A percentile compares a stretch with the other conserved stretches of the same genome.
phyloP scores from a whole-genome alignment of 2,113 vertebrate species.

The Caloenas nicobarica region DNA sequence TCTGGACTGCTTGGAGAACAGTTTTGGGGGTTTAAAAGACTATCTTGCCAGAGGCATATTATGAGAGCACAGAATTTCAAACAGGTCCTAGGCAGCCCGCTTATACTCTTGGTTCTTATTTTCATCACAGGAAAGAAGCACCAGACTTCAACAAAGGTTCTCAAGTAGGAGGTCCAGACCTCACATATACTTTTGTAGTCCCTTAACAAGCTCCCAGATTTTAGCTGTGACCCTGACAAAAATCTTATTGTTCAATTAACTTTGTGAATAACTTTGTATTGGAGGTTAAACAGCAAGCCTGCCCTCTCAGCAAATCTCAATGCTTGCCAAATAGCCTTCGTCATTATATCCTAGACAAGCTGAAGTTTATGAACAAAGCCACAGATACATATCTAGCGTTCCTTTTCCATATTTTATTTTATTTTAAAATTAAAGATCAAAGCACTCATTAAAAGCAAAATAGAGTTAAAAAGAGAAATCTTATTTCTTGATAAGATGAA shows the following conservation, averaged over 20 bases:
- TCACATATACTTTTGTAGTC: background rate
- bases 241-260: conserved; percentile 2
- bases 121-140: background rate
- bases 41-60: background rate
- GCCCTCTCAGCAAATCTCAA: background rate
- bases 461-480: conserved; percentile 22
- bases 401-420: background rate
- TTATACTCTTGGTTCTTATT: background rate
- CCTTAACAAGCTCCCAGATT: background rate
- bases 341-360: background rate
- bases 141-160: background rate
- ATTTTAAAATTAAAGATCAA: conserved; percentile 58
- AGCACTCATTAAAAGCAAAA: conserved; percentile 14
- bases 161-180: background rate
- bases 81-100: background rate
- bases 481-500: conserved; percentile 56
- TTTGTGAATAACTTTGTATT: background rate
- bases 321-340: background rate
- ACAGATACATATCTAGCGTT: background rate
- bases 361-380: background rate
- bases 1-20: background rate
- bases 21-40: background rate
- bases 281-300: background rate
- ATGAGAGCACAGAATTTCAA: background rate
- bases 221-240: background rate